phyloP scores from a whole-genome alignment of 2,797 vertebrate species.

The Alosa sapidissima region DNA sequence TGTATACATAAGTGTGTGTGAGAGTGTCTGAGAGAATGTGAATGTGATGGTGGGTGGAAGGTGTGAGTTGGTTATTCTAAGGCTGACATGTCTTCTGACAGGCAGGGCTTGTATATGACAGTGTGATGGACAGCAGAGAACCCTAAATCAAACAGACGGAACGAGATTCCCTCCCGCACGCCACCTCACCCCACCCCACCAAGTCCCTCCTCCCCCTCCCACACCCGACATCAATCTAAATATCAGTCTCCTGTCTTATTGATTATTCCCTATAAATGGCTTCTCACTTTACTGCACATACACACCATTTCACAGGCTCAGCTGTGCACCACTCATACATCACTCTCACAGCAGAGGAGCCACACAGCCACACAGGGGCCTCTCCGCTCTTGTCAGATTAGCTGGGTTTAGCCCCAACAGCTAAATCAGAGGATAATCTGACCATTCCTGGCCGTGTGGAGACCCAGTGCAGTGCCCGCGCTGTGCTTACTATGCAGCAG shows the following conservation, averaged over 20 bases:
- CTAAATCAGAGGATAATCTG: slow-evolving; percentile 1
- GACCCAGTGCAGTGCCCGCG: background rate
- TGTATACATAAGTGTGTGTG: background rate
- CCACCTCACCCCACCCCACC: background rate
- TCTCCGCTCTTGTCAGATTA: background rate
- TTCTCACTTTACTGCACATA: background rate
- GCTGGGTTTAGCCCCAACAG: background rate
- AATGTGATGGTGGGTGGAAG: slow-evolving; percentile 13
- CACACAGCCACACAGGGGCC: background rate
- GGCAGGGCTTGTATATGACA: slow-evolving; percentile 36
- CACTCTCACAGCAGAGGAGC: background rate
- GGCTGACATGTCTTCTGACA: slow-evolving; percentile 28
- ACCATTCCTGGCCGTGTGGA: background rate
- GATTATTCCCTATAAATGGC: slow-evolving; percentile 7
- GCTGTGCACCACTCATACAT: background rate
- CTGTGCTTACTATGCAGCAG: background rate
- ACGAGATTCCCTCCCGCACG: background rate
- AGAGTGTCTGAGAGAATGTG: background rate
- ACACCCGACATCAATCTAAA: slow-evolving; percentile 7
- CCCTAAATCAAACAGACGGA: slow-evolving; percentile 39
- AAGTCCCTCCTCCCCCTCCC: background rate
- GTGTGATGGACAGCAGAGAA: slow-evolving; percentile 47
- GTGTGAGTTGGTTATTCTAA: slow-evolving; percentile 27
- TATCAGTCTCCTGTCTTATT: slow-evolving; percentile 19
- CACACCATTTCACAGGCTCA: background rate